phyloP scores from a whole-genome alignment of 1,140 invertebrate genomes.

The Choristoneura fumiferana region DNA sequence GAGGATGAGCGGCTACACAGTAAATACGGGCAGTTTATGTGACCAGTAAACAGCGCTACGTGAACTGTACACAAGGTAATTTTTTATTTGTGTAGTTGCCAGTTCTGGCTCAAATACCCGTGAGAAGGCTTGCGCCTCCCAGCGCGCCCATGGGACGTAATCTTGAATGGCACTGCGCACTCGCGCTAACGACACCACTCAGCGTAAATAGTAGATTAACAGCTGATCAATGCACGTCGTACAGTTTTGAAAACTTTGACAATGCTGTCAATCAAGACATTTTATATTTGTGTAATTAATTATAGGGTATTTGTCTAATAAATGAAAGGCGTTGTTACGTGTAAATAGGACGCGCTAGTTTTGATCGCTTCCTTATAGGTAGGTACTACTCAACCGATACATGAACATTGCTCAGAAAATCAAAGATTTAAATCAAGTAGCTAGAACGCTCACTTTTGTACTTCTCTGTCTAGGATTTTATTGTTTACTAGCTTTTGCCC shows the following conservation, averaged over 20 bases:
- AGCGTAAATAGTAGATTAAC: conserved; percentile 44
- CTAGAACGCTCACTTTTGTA: too few species aligned
- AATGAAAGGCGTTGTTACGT: too few species aligned
- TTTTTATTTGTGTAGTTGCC: conserved; percentile 70
- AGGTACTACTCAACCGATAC: too few species aligned
- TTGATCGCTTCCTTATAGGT: too few species aligned
- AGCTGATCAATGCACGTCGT: conserved; percentile 32
- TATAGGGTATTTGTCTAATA: too few species aligned
- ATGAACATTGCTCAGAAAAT: too few species aligned
- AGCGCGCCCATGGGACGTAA: conserved; percentile 35
- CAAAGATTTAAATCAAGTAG: too few species aligned
- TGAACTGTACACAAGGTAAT: conserved; percentile 73
- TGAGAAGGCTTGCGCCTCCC: conserved; percentile 62
- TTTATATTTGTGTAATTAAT: too few species aligned
- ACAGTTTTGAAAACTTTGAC: conserved; percentile 23
- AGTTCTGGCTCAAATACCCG: conserved; percentile 69
- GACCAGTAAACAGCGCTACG: conserved; percentile 64
- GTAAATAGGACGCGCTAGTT: too few species aligned
- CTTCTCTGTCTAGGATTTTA: too few species aligned
- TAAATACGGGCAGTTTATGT: conserved; percentile 70
- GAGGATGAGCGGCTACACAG: conserved; percentile 61
- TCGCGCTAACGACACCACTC: conserved; percentile 38
- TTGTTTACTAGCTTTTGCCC: too few species aligned
- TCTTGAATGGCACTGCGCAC: conserved; percentile 53
- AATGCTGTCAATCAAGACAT: conserved; percentile 20